Evolutionary conservation across 1,140 invertebrate species (phyloP).

Genomic region (Lordiphosa mommai): DNA sequence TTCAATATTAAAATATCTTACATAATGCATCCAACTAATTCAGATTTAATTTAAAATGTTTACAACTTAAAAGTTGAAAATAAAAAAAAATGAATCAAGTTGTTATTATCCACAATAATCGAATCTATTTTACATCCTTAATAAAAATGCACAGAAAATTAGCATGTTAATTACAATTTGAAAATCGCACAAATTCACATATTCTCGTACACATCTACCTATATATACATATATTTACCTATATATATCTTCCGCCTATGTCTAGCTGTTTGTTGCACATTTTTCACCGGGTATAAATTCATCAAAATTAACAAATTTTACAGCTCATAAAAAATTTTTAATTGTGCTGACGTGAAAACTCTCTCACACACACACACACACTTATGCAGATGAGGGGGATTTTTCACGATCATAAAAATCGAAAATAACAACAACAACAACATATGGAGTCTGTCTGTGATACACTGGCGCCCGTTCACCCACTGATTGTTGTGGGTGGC

Average conservation of each 20-base stretch:
- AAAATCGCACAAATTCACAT: constrained; percentile 14
- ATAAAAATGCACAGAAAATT: constrained; percentile 2
- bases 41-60: no score
- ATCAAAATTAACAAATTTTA: constrained; percentile 71
- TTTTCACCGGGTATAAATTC: constrained; percentile 55
- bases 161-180: constrained; percentile 30
- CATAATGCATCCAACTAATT: no score
- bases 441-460: constrained; percentile 45
- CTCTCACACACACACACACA: constrained; percentile 5
- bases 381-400: constrained; percentile 4
- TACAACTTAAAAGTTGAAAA: no score
- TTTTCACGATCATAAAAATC: constrained; percentile 19
- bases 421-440: constrained; percentile 2
- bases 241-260: constrained; percentile 25
- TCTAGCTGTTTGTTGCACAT: constrained; percentile 33
- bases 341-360: constrained; percentile 53
- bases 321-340: constrained; percentile 65
- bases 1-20: no score
- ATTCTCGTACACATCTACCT: background rate
- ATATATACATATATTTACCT: constrained; percentile 1
- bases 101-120: background rate
- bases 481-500: constrained; percentile 18
- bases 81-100: no score
- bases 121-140: background rate
- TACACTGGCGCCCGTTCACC: constrained; percentile 20